phyloP scores from a whole-genome alignment of 1,140 invertebrate genomes.

The Lepidurus apus region DNA sequence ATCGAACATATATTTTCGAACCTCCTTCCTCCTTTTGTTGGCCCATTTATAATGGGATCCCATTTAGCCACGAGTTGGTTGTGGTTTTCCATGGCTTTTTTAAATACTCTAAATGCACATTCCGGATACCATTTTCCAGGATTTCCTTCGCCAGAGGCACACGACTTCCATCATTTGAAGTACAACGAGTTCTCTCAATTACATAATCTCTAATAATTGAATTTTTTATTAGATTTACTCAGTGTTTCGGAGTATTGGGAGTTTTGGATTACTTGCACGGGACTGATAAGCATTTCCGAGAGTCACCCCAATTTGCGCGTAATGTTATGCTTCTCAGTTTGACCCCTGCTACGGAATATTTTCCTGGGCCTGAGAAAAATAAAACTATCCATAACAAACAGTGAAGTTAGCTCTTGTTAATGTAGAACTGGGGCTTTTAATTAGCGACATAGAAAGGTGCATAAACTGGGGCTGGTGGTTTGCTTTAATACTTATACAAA shows the following conservation, averaged over 20 bases:
- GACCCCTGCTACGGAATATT: conserved; percentile 64
- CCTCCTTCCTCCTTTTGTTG: conserved; percentile 69
- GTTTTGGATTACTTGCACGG: conserved; percentile 79
- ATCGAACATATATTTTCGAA: conserved; percentile 80
- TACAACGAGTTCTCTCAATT: conserved; percentile 41
- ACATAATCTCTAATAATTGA: conserved; percentile 7
- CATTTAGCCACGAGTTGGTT: conserved; percentile 77
- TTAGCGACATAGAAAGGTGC: too few relatives aligned
- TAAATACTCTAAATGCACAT: conserved; percentile 77
- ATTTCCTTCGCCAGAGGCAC: conserved; percentile 81
- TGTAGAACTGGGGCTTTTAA: too few relatives aligned
- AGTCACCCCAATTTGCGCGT: conserved; percentile 63
- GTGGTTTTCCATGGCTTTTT: conserved; percentile 72
- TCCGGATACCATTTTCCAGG: conserved; percentile 85
- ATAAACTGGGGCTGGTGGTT: too few relatives aligned
- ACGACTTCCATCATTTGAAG: conserved; percentile 87
- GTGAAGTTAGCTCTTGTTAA: background rate
- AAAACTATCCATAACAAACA: conserved; percentile 23
- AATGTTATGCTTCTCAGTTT: conserved; percentile 76
- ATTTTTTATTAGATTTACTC: conserved; percentile 61
- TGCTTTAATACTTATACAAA: too few relatives aligned
- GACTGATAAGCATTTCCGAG: conserved; percentile 70
- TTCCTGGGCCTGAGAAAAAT: conserved; percentile 58
- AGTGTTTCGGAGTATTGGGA: conserved; percentile 79
- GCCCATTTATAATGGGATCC: conserved; percentile 71